Percentiles rank a stretch among this genome's conserved stretches.
Evolutionary conservation across 1,140 invertebrate species (phyloP).

Genomic region (Cyphomyrmex costatus): DNA sequence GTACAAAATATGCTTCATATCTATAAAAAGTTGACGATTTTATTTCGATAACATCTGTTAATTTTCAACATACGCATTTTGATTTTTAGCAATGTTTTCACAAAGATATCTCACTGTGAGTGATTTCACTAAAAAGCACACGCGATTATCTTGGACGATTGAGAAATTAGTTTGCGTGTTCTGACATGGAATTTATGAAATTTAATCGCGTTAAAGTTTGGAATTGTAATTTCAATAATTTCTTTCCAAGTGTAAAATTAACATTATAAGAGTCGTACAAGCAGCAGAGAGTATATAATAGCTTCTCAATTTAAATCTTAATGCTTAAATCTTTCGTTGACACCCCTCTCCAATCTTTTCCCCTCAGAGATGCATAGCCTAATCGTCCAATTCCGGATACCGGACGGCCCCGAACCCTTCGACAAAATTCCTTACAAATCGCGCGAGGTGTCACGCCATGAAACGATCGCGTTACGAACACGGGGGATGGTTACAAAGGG

Average conservation of each 20-base stretch:
- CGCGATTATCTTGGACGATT: background rate
- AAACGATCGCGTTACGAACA: slow-evolving; percentile 66
- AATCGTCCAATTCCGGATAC: slow-evolving; percentile 21
- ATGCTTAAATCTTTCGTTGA: background rate
- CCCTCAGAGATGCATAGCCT: background rate
- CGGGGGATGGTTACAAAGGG: slow-evolving; percentile 21
- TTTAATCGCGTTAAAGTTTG: background rate
- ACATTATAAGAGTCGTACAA: background rate
- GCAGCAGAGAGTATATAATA: background rate
- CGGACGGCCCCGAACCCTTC: slow-evolving; percentile 14
- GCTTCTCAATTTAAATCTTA: background rate
- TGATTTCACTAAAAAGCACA: background rate
- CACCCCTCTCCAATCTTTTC: background rate
- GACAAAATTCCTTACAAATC: slow-evolving; percentile 71
- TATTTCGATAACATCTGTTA: background rate
- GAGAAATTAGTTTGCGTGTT: slow-evolving; percentile 10
- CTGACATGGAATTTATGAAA: background rate
- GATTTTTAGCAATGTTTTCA: background rate
- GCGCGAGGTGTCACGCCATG: slow-evolving; percentile 71
- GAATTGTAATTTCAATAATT: slow-evolving; percentile 9
- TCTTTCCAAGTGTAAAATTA: background rate
- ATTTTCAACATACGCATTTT: background rate
- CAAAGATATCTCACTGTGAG: background rate
- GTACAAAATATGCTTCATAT: background rate
- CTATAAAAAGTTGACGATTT: background rate